Evolutionary conservation across 2,113 vertebrate genomes (phyloP).

Genomic region (Elanoides forficatus): DNA sequence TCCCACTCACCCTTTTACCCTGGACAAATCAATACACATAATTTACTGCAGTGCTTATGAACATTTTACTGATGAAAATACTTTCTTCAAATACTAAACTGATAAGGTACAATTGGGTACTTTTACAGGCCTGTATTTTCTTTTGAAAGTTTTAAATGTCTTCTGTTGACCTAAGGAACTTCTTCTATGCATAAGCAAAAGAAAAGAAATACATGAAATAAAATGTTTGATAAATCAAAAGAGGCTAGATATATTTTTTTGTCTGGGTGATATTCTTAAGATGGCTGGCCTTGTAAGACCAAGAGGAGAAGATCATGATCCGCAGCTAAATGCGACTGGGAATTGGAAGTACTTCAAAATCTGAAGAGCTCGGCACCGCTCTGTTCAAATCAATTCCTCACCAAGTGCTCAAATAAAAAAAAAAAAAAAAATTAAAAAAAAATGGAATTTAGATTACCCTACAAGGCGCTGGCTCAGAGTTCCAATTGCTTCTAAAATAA

Average conservation of each 20-base stretch:
- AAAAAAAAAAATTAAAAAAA: neutral
- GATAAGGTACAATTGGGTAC: neutral
- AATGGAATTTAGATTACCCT: conserved; percentile 56
- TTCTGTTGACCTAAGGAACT: neutral
- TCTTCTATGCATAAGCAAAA: neutral
- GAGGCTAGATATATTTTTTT: neutral
- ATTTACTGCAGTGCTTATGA: neutral
- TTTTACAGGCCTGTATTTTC: neutral
- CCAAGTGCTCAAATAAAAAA: conserved; percentile 47
- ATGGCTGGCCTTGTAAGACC: neutral
- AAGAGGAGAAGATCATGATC: neutral
- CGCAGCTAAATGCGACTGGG: neutral
- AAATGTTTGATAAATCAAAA: conserved; percentile 20
- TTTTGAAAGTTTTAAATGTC: neutral
- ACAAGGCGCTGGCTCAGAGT: conserved; percentile 43
- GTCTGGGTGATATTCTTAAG: neutral
- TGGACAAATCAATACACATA: neutral
- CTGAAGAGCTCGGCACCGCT: neutral
- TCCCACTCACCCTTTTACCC: fast-evolving
- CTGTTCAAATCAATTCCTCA: conserved; percentile 52
- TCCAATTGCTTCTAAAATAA: conserved; percentile 70
- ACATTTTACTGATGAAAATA: neutral
- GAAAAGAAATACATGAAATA: neutral
- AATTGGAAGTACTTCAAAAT: conserved; percentile 55
- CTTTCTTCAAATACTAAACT: neutral